These are phyloP conservation scores for Caenorhabditis auriculariae DNA, from an alignment of 2,888 invertebrate species.

Conservation along the genomic window DNA sequence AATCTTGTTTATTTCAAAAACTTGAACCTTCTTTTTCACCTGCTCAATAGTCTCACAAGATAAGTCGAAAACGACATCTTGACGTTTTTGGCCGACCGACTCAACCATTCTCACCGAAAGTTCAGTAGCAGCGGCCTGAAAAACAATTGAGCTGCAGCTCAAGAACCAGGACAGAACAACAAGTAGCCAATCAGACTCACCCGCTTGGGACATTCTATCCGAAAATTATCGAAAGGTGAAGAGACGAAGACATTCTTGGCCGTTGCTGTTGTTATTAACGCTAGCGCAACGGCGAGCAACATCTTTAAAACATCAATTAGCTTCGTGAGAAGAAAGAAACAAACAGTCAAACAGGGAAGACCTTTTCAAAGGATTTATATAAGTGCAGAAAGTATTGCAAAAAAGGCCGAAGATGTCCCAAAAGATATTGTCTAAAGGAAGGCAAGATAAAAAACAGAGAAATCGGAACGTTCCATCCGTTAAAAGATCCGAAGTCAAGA, in stretches of 20 bases:
- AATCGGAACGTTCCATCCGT: no score
- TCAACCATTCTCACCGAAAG: slow-evolving; percentile 59
- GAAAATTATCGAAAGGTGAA: slow-evolving; percentile 61
- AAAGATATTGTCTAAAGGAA: background rate
- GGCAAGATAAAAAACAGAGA: background rate
- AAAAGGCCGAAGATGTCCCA: background rate
- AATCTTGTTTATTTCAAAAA: no score
- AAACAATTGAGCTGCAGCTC: background rate
- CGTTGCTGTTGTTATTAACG: slow-evolving; percentile 6
- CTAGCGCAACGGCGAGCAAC: no score
- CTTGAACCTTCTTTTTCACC: slow-evolving; percentile 15
- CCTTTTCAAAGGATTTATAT: no score
- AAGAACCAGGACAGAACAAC: background rate
- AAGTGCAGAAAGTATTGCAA: no score
- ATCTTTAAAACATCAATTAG: no score
- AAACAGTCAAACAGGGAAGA: no score
- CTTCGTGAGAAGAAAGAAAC: no score
- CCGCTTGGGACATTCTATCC: slow-evolving; percentile 61
- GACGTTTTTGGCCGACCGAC: slow-evolving; percentile 58
- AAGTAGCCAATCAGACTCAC: slow-evolving; percentile 35
- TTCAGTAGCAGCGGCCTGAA: slow-evolving; percentile 40
- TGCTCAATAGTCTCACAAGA: slow-evolving; percentile 56
- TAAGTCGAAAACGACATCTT: slow-evolving; percentile 60
- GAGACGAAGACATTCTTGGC: slow-evolving; percentile 53
- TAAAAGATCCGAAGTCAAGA: no score